Conservation (phyloP, 2,113 vertebrate genomes). For the Dipodomys stephensi region DNA sequence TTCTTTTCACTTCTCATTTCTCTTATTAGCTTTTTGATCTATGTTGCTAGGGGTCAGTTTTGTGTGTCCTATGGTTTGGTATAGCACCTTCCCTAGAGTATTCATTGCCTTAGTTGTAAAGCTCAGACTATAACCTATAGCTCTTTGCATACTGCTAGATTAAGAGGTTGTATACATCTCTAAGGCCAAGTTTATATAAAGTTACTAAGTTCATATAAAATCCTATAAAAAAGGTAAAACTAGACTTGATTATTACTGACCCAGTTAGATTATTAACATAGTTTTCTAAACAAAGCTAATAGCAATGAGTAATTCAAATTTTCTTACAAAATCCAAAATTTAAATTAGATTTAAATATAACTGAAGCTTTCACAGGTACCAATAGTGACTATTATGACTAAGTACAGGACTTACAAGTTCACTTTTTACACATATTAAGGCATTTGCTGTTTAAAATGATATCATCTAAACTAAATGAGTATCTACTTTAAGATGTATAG, state of each 20-base stretch:
- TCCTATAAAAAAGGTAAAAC: not conserved
- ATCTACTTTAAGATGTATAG: conserved; percentile 24
- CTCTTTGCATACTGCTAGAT: not conserved
- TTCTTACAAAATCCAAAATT: not conserved
- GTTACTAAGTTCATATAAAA: not conserved
- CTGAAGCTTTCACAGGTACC: not conserved
- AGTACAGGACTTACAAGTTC: not conserved
- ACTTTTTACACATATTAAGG: not conserved
- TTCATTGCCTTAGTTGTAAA: not conserved
- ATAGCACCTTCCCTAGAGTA: not conserved
- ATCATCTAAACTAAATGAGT: not conserved
- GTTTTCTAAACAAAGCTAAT: conserved; percentile 43
- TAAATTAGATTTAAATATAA: conserved; percentile 11
- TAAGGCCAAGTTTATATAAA: conserved; percentile 19
- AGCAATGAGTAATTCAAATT: not conserved
- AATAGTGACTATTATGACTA: conserved; percentile 5
- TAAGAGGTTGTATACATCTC: not conserved
- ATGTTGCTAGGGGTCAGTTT: not conserved
- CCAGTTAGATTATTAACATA: not conserved
- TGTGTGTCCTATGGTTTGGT: not conserved
- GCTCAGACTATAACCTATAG: not conserved
- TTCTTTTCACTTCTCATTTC: not conserved
- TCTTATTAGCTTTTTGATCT: not conserved
- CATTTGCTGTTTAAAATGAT: not conserved
- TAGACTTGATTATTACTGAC: not conserved